Base-by-base conservation (phyloP, 2,888 invertebrate genomes). In the Sarcophaga carnaria region DNA sequence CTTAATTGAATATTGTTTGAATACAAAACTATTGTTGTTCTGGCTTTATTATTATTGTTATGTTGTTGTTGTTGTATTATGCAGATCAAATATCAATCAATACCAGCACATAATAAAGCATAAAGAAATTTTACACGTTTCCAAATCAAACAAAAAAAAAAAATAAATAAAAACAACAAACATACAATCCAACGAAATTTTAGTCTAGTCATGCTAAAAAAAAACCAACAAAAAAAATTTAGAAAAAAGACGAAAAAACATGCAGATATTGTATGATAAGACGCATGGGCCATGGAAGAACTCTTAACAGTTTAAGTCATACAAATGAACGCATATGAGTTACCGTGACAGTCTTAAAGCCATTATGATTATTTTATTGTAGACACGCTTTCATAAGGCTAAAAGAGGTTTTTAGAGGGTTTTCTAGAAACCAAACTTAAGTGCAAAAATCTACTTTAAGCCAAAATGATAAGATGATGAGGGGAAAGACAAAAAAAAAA, bases 1-100 rank as follows among this genome's bases (percentile, higher is more conserved):
- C 37, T 37, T 87, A 87, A 87, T 87, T 84, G 87, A 84, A 87
- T 87, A 84, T 80, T 84, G 81, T 87, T 84, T 81, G 79, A 87
- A 82, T 87, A 81, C 79, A 84, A 84, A 87, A 87, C 82, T 74
- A 74, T 83, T 77, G 79, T 54, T 62, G 78, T 47, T 17, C 54
- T 54, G 54, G 14, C 49, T 49, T 14, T 17, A 14, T 37, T 37
- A 37, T 2, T 37, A 37, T 37, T 37, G 0, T 37, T 37, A 2
- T 37, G 37, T 37, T 37, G 4, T 49, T 49, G 2, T 49, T 45
- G n/a, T 20, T 67, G 67, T 67, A 37, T 37, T 66, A 45, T 45
- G 11, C 63, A 87, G 87, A 84, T 87, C 78, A 87, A 66, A 78
- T 76, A 84, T 82, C 79, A 78, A 84, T 81, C 54, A 78, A 81